Evolutionary conservation across 2,888 invertebrate species (phyloP).

Genomic region (Furcula furcula): DNA sequence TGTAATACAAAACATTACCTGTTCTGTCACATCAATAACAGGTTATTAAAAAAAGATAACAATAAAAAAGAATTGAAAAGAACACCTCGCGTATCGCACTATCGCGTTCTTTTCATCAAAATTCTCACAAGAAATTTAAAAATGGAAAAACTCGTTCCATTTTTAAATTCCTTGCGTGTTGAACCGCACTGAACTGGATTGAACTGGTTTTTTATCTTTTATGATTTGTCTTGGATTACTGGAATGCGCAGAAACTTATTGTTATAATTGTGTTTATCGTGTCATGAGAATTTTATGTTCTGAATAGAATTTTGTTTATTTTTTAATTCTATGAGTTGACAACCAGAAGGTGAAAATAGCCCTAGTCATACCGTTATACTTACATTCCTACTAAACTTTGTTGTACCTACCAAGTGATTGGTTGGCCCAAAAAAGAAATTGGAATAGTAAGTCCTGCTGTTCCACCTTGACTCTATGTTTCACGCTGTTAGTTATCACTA

Average conservation of each 20-base stretch:
- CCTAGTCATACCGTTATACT: no score
- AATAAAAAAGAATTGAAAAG: not conserved
- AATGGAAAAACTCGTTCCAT: conserved; percentile 29
- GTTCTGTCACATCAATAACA: conserved; percentile 14
- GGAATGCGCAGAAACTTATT: conserved; percentile 9
- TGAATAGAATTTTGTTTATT: no score
- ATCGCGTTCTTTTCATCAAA: not conserved
- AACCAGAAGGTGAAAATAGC: no score
- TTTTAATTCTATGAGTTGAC: no score
- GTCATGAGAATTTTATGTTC: conserved; percentile 37
- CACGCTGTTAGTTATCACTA: no score
- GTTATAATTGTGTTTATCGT: conserved; percentile 19
- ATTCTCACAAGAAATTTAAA: conserved; percentile 1
- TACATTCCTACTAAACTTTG: no score
- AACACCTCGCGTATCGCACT: not conserved
- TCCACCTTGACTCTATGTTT: no score
- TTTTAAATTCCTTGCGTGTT: conserved; percentile 12
- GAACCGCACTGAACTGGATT: conserved; percentile 26
- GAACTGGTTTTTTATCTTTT: conserved; percentile 30
- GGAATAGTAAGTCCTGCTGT: no score
- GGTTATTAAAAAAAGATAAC: conserved; percentile 7
- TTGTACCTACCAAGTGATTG: no score
- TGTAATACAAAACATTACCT: conserved; percentile 11
- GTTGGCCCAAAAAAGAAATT: no score
- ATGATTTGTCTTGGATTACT: conserved; percentile 25